These are phyloP conservation scores for Lateolabrax maculatus DNA, from an alignment of 2,797 vertebrate species.

Conservation along the genomic window DNA sequence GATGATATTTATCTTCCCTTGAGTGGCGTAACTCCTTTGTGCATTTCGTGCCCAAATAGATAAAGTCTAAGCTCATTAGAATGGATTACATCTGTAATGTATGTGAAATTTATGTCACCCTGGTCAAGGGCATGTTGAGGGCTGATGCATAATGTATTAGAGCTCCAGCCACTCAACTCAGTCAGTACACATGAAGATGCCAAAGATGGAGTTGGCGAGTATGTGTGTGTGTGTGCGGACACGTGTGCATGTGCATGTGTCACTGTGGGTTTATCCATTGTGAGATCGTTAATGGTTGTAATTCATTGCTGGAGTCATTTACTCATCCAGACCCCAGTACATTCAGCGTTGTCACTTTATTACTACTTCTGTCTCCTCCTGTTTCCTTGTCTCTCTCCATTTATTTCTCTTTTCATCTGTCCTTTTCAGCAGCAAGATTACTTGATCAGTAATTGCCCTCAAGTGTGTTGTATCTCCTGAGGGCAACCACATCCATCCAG, in stretches of 20 bases:
- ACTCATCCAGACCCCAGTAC: slow-evolving; percentile 19
- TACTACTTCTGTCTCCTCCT: slow-evolving; percentile 4
- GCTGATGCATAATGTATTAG: slow-evolving; percentile 82
- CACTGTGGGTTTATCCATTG: not conserved
- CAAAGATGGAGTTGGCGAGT: slow-evolving; percentile 52
- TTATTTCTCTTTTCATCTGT: slow-evolving; percentile 57
- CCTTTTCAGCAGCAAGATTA: slow-evolving; percentile 51
- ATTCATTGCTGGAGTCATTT: slow-evolving; percentile 51
- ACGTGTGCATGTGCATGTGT: slow-evolving; percentile 6
- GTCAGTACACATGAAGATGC: slow-evolving; percentile 57
- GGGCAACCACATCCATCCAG: slow-evolving; percentile 39
- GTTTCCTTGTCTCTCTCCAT: slow-evolving; percentile 35
- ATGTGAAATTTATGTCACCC: slow-evolving; percentile 78
- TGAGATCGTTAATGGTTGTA: slow-evolving; percentile 38
- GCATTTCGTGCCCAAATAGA: slow-evolving; percentile 59
- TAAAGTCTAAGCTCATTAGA: slow-evolving; percentile 82
- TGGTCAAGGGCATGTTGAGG: slow-evolving; percentile 77
- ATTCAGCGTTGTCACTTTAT: slow-evolving; percentile 35
- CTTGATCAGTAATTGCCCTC: slow-evolving; percentile 62
- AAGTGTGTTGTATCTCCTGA: slow-evolving; percentile 42
- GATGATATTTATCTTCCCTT: slow-evolving; percentile 70
- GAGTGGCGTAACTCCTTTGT: slow-evolving; percentile 55
- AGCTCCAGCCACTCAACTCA: slow-evolving; percentile 52
- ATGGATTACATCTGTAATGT: slow-evolving; percentile 85
- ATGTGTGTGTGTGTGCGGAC: slow-evolving; percentile 18